Conservation (phyloP, 2,113 vertebrate genomes). For the Litocranius walleri region DNA sequence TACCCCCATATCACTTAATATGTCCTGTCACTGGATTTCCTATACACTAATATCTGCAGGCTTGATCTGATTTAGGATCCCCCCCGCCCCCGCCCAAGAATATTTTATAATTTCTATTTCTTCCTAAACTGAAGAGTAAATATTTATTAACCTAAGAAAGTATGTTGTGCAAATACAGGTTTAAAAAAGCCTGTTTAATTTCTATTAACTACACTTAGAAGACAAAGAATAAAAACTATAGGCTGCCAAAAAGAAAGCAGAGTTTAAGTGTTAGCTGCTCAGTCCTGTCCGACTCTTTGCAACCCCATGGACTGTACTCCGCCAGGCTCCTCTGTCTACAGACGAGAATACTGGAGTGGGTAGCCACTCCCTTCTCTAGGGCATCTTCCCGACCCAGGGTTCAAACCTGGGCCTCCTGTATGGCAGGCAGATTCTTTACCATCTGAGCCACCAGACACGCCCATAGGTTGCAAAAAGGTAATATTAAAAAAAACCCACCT, state of each 20-base stretch:
- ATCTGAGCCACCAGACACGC: fast-evolving
- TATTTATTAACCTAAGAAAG: conserved; percentile 7
- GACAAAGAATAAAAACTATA: conserved; percentile 3
- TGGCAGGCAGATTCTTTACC: background rate
- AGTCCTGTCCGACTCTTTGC: background rate
- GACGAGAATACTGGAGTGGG: background rate
- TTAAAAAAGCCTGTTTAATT: background rate
- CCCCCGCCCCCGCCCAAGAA: background rate
- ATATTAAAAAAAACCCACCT: background rate
- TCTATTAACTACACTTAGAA: background rate
- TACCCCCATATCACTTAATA: background rate
- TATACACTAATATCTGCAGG: background rate
- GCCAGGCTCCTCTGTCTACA: background rate
- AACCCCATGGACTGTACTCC: background rate
- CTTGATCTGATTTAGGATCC: background rate
- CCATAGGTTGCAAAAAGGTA: background rate
- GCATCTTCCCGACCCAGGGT: background rate
- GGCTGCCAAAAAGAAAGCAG: background rate
- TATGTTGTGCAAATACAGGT: background rate
- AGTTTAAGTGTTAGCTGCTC: background rate
- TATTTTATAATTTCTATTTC: conserved; percentile 1
- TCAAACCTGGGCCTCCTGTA: background rate
- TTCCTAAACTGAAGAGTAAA: background rate
- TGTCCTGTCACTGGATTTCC: background rate
- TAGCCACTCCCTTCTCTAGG: background rate